These are phyloP conservation scores for Ridgeia piscesae DNA, from an alignment of 1,140 invertebrate species.

Conservation along the genomic window DNA sequence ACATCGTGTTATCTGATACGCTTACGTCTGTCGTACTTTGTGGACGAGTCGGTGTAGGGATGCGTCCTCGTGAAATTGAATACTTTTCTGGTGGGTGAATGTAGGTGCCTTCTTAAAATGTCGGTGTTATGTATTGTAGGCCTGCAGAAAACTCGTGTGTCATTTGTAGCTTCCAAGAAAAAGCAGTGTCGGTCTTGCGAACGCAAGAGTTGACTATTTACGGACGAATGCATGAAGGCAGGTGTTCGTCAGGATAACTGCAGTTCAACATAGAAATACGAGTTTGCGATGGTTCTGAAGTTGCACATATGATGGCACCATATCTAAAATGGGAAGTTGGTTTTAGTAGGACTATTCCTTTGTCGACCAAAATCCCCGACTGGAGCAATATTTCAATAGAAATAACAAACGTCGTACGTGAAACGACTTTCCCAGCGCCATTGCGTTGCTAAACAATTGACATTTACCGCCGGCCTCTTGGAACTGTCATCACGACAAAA, in stretches of 20 bases:
- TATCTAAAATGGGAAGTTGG: neutral
- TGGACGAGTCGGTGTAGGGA: neutral
- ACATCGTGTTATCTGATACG: neutral
- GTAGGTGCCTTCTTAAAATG: neutral
- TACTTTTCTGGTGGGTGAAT: neutral
- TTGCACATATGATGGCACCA: no score
- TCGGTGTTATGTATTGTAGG: no score
- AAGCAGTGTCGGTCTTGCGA: no score
- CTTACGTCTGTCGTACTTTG: neutral
- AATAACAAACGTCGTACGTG: neutral
- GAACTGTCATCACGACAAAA: neutral
- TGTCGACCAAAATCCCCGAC: neutral
- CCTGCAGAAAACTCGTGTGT: no score
- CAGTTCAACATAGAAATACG: no score
- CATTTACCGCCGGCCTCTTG: neutral
- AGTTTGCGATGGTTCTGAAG: no score
- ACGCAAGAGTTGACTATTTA: no score
- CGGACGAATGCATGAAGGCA: no score
- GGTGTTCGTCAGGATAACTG: no score
- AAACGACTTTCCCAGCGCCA: neutral
- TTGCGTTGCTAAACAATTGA: neutral
- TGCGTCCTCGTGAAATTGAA: neutral
- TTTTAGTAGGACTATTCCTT: neutral
- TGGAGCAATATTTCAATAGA: neutral
- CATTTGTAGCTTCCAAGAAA: no score